Evolutionary conservation across 2,113 vertebrate genomes (phyloP), one percentile per base, ranked within the genome.

Genomic region (Machaerirhynchus nigripectus): DNA sequence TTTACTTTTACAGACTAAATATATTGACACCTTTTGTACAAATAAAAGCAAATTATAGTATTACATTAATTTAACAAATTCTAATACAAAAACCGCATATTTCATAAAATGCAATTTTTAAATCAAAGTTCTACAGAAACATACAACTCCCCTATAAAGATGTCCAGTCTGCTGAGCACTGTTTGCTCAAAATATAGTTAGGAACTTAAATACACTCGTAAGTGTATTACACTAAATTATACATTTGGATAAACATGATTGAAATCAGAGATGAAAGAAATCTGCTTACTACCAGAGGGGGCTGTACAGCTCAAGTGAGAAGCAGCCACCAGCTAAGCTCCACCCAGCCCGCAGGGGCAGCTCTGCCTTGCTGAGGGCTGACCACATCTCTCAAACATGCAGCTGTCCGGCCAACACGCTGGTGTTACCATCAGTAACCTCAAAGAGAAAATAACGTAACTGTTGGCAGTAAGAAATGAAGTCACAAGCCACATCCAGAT

Each of bases 1-100:
- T 84, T 95, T 81, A 75, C 57, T 95, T 89, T 73, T 94, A 94
- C 4, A 0, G 39, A 95, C 71, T 96, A 95, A 97, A 57, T 96
- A 53, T 95, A 96, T 93, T 56, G 95, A 97, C 89, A 97, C 15
- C 64, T 97, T 95, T 96, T 97, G 93, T 97, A 97, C 91, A 97
- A 97, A 96, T 96, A 81, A 95, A 97, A 90, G 96, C 95, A 96
- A 97, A 90, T 97, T 85, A 96, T 79, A 96, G 93, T 89, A 68
- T 87, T 96, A 96, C 81, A 97, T 91, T 87, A 73, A 89, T 89
- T 97, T 97, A 96, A 96, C 84, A 98, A 98, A 97, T 87, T 96
- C 97, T 95, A 96, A 96, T 95, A 96, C 87, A 96, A 95, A 97
- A 95, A 44, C 46, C 2, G 76, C 2, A 0, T 88, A 69, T 89